A percentile compares a stretch with the other conserved stretches of the same genome.
Conservation (phyloP, 2,113 vertebrate species). For the Triplophysa tibetana region DNA sequence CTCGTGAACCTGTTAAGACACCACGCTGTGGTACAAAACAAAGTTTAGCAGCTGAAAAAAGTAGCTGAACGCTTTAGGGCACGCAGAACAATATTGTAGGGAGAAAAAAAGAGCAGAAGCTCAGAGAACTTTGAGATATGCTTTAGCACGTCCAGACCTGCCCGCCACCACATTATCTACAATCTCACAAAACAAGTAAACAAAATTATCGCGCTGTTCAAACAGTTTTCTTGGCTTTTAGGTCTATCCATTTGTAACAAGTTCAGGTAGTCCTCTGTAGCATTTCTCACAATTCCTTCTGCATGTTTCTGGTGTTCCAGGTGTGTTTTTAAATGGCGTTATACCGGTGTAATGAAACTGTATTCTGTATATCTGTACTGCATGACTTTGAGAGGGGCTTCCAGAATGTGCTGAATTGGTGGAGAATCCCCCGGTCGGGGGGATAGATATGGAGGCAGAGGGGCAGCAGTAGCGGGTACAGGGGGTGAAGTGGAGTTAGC, state of each 20-base stretch:
- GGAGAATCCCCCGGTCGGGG: not conserved
- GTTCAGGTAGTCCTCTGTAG: slow-evolving; percentile 31
- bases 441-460: not conserved
- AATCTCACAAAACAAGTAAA: slow-evolving; percentile 64
- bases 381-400: not conserved
- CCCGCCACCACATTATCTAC: slow-evolving; percentile 58
- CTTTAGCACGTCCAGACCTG: slow-evolving; percentile 69
- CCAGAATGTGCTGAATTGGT: not conserved
- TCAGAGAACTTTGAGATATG: slow-evolving; percentile 52
- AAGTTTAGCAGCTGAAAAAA: slow-evolving; percentile 49
- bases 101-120: slow-evolving; percentile 54
- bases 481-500: slow-evolving; percentile 63
- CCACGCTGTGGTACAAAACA: slow-evolving; percentile 38
- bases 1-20: slow-evolving; percentile 32
- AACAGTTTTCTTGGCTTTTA: slow-evolving; percentile 47
- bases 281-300: not conserved
- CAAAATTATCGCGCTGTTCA: slow-evolving; percentile 64
- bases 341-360: not conserved
- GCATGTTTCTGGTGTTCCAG: not conserved
- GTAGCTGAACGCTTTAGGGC: slow-evolving; percentile 24
- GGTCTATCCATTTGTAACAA: slow-evolving; percentile 39
- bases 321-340: not conserved
- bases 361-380: not conserved
- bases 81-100: slow-evolving; percentile 62
- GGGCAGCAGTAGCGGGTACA: slow-evolving; percentile 45